Evolutionary conservation across 2,888 invertebrate genomes (phyloP), one percentile per base, ranked within the genome.

Genomic region (Petrolisthes cinctipes): DNA sequence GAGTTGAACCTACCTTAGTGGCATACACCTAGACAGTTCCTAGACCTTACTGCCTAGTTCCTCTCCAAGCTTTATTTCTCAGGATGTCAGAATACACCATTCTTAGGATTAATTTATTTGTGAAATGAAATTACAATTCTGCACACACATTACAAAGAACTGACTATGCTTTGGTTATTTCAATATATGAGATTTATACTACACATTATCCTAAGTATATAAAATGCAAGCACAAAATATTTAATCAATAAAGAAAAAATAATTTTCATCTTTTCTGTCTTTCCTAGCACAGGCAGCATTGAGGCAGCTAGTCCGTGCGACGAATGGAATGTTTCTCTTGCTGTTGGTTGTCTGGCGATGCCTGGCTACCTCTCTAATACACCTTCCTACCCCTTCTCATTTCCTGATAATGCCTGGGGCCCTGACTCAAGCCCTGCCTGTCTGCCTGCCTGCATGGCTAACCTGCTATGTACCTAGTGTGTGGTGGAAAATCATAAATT

Each of bases 391-490:
- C 88, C 37, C 37, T 1, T 37, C 37, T 37, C 37, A 37, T 37
- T 85, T 71, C 85, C 88, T 84, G 80, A 61, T 57, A 82, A 82
- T 85, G 88, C 57, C 88, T 88, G 88, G 85, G 85, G 83, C 84
- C 87, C 88, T 88, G 88, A 85, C 88, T 88, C 84, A 88, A 88
- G 88, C 88, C 84, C 88, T 83, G 86, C 78, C 88, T 88, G 88
- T 82, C 88, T 88, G 82, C 86, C 86, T 86, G 88, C 83, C 88
- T 88, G 86, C 88, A 88, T 88, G 85, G 88, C 88, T 88, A 88
- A 88, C 84, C 88, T 88, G 85, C 85, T 85, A 88, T 88, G 88
- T 88, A 88, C 88, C 88, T 88, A 88, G 75, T 88, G 88, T 88
- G 88, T 88, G 86, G 86, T 86, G 88, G 85, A 88, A 88, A 88